Conservation (phyloP, 2,113 vertebrate species). For the Theristicus caerulescens region DNA sequence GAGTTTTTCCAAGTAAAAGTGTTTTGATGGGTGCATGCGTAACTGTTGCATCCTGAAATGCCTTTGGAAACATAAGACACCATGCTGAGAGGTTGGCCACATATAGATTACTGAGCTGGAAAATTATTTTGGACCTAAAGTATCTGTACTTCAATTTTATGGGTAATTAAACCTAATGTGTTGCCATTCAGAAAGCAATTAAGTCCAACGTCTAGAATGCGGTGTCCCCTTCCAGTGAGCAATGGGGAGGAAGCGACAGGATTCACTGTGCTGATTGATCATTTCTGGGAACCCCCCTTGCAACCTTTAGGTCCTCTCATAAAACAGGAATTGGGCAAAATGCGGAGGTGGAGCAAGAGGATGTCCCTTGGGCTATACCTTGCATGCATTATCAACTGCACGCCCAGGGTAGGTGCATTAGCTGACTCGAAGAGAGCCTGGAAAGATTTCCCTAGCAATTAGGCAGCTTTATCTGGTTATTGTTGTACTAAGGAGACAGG, state of each 20-base stretch:
- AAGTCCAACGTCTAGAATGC: slow-evolving; percentile 35
- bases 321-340: neutral
- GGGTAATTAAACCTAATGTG: slow-evolving; percentile 67
- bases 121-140: slow-evolving; percentile 69
- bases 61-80: slow-evolving; percentile 40
- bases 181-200: slow-evolving; percentile 64
- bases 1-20: neutral
- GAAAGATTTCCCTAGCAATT: neutral
- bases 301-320: neutral
- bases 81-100: neutral
- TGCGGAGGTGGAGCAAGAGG: neutral
- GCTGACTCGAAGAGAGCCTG: fast-evolving
- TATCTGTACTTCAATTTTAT: slow-evolving; percentile 64
- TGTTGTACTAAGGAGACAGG: neutral
- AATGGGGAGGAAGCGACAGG: neutral
- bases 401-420: fast-evolving
- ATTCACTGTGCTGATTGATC: neutral
- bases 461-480: neutral
- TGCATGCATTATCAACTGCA: fast-evolving
- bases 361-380: neutral
- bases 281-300: neutral
- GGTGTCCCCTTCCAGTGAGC: slow-evolving; percentile 3
- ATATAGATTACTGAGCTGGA: slow-evolving; percentile 64
- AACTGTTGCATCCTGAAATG: neutral
- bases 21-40: neutral